Evolutionary conservation across 2,113 vertebrate species (phyloP).

Genomic region (Sitta europaea): DNA sequence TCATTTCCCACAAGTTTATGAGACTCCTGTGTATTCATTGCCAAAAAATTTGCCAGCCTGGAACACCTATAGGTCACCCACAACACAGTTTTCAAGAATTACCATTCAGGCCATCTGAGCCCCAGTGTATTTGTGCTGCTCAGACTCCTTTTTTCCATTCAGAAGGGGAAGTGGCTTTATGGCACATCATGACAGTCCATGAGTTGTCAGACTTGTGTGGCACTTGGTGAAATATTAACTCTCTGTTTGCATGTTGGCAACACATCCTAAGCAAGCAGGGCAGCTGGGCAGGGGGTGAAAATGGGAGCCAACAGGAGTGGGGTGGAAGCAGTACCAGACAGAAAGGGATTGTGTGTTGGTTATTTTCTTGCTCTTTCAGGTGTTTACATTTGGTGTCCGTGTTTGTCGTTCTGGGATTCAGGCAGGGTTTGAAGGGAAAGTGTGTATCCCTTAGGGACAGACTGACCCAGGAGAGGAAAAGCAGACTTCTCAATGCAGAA

Average conservation of each 20-base stretch:
- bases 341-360: not conserved
- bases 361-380: constrained; percentile 37
- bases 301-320: not conserved
- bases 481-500: not conserved
- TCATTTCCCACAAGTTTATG: constrained; percentile 55
- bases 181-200: not conserved
- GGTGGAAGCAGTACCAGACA: not conserved
- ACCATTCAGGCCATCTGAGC: not conserved
- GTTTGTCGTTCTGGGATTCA: not conserved
- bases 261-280: not conserved
- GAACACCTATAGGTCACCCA: constrained; percentile 15
- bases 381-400: not conserved
- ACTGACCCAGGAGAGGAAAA: not conserved
- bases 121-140: not conserved
- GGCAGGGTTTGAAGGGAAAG: not conserved
- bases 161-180: not conserved
- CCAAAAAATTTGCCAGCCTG: not conserved
- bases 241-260: not conserved
- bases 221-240: not conserved
- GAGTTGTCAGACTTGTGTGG: not conserved
- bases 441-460: not conserved
- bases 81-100: not conserved
- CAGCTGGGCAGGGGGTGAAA: not conserved
- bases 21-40: not conserved
- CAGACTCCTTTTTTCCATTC: not conserved